Conservation (phyloP, 2,113 vertebrate genomes). For the Leucosticte australis region DNA sequence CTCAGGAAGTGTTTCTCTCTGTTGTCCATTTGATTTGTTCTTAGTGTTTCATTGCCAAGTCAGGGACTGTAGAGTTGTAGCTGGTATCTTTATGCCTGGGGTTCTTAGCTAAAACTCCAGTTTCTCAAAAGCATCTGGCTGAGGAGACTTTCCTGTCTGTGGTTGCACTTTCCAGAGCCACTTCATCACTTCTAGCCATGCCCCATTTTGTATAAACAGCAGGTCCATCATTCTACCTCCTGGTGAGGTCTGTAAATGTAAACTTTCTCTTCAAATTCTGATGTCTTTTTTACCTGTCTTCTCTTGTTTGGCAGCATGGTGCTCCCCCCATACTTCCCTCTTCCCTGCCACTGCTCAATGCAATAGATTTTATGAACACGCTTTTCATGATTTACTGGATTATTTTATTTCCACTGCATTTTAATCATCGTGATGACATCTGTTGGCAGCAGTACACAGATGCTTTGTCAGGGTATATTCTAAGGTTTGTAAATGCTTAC, state of each 20-base stretch:
- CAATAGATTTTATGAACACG: neutral
- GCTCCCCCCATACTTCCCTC: neutral
- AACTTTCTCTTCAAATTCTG: neutral
- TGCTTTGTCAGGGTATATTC: neutral
- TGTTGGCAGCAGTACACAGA: slow-evolving; percentile 35
- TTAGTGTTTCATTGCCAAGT: neutral
- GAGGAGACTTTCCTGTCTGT: neutral
- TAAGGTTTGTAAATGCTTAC: neutral
- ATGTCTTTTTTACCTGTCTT: neutral
- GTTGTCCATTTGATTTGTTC: neutral
- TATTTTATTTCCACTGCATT: slow-evolving; percentile 55
- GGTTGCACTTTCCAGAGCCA: neutral
- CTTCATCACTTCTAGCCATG: neutral
- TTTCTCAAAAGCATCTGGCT: neutral
- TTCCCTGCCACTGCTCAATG: neutral
- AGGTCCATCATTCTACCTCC: neutral
- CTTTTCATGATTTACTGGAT: slow-evolving; percentile 46
- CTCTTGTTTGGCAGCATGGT: neutral
- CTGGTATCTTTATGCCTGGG: neutral
- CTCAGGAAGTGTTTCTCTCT: neutral
- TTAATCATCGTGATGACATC: slow-evolving; percentile 66
- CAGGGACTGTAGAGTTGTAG: neutral
- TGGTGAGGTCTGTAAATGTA: neutral
- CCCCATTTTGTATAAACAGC: neutral
- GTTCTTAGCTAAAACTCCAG: neutral